These are phyloP conservation scores for Trachelus iudaicus DNA, from an alignment of 2,888 invertebrate genomes.

Conservation along the genomic window DNA sequence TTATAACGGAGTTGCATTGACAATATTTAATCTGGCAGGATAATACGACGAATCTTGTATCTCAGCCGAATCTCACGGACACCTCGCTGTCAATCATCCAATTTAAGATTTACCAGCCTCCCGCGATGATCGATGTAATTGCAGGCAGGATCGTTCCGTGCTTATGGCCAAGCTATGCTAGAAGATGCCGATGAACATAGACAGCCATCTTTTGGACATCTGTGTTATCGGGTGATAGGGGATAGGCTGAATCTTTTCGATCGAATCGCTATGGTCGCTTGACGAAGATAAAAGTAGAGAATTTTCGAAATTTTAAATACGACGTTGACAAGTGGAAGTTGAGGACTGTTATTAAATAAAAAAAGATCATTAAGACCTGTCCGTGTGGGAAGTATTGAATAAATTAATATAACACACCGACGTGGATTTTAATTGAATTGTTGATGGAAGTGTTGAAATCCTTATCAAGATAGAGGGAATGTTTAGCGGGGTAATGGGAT, in stretches of 20 bases:
- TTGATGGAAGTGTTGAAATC: neutral
- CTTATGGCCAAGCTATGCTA: neutral
- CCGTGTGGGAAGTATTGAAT: neutral
- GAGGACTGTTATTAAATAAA: neutral
- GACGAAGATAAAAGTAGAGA: neutral
- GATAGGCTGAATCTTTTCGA: neutral
- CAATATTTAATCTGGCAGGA: slow-evolving; percentile 13
- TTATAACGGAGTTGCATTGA: slow-evolving; percentile 3
- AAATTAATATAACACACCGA: neutral
- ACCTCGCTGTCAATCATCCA: slow-evolving; percentile 33
- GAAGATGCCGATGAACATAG: slow-evolving; percentile 34
- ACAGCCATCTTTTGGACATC: slow-evolving; percentile 28
- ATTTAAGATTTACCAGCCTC: slow-evolving; percentile 30
- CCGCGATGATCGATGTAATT: slow-evolving; percentile 21
- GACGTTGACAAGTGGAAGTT: neutral
- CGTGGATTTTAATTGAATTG: neutral
- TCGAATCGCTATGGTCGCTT: neutral
- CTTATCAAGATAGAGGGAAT: neutral
- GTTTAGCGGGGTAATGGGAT: neutral
- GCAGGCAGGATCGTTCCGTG: slow-evolving; percentile 19
- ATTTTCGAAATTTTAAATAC: neutral
- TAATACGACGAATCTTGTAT: slow-evolving; percentile 9
- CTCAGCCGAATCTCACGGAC: slow-evolving; percentile 22
- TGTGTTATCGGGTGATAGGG: slow-evolving; percentile 40
- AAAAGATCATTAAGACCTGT: neutral